Base-by-base conservation (phyloP, 2,888 invertebrate genomes). In the Melinopterus prodromus region DNA sequence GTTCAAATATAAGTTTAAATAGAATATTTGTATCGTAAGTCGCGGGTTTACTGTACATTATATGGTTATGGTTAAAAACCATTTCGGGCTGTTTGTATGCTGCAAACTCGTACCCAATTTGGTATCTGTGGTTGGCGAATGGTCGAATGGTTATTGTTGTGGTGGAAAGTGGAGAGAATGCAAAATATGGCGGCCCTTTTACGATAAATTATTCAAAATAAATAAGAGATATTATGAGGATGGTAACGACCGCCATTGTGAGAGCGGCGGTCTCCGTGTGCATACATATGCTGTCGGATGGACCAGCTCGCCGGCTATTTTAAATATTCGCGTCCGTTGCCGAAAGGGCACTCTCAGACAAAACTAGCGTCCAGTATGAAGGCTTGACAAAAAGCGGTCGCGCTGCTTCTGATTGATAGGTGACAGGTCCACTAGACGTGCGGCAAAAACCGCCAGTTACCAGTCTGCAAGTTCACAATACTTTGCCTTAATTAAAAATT, bases 331-430 rank as follows among this genome's bases (percentile, higher is more conserved):
- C 85, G 83, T 84, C 82, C 77, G 85, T 85, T 85, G 86, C 85
- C 86, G 86, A 84, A 84, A 84, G 84, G 83, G 82, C 83, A 82
- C 77, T 85, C 84, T 82, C 84, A 86, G 86, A 86, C 86, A 86
- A 87, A 87, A 87, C 88, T 87, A 88, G 87, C 87, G 88, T 87
- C 87, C 87, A 87, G 88, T 88, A 89, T 88, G 88, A 88, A 87
- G 87, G 87, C 87, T 88, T 89, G 89, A 89, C 89, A 89, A 89
- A 89, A 89, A 89, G 89, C 87, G 88, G 89, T 89, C 88, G 87
- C 89, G 88, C 88, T 87, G 84, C 87, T 86, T 86, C 87, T 89
- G 89, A 89, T 89, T 89, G 89, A 89, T 89, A 89, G 89, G 89
- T 89, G 89, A 89, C 89, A 89, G 88, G 85, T 84, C 86, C 87